Base-by-base conservation (phyloP, 2,113 vertebrate genomes). In the Guaruba guarouba region DNA sequence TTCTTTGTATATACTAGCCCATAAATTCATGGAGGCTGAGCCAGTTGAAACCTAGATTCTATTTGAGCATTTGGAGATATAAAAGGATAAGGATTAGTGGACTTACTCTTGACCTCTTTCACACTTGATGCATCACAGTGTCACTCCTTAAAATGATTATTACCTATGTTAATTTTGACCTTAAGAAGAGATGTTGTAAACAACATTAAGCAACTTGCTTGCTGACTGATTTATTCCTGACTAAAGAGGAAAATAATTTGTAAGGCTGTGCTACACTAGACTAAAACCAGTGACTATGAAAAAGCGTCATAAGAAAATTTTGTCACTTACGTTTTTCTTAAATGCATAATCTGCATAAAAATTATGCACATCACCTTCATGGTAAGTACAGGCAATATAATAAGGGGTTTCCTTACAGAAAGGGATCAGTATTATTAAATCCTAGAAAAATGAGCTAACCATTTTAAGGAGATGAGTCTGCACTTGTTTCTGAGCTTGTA, bases 151-250 rank as follows among this genome's bases (percentile, higher is more conserved):
- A 85, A 92, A 93, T 93, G 51, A 83, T 91, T 86, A 93, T 95
- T 96, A 92, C 23, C 2, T 96, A 87, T 94, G 83, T 81, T 96
- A 93, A 96, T 96, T 97, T 79, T 94, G 81, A 92, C 93, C 95
- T 93, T 94, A 96, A 59, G 90, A 89, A 95, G 74, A 33, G 41
- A 10, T 33, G 48, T 62, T 82, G 94, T 95, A 96, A 97, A 95
- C 90, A 95, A 77, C 79, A 51, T 95, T 95, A 93, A 87, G 90
- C 88, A 92, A 93, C 83, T 90, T 89, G 68, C 77, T 94, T 73
- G 69, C 88, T 74, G 77, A 81, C 79, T 84, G 88, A 77, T 77
- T 94, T 92, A 76, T 92, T 84, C 84, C 74, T 81, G 43, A 66
- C 68, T 92, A 49, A 94, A 87, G 62, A 88, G 63, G 48, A 90